These are phyloP conservation scores for Lobophora halterata DNA, from an alignment of 2,888 invertebrate genomes.

Conservation along the genomic window DNA sequence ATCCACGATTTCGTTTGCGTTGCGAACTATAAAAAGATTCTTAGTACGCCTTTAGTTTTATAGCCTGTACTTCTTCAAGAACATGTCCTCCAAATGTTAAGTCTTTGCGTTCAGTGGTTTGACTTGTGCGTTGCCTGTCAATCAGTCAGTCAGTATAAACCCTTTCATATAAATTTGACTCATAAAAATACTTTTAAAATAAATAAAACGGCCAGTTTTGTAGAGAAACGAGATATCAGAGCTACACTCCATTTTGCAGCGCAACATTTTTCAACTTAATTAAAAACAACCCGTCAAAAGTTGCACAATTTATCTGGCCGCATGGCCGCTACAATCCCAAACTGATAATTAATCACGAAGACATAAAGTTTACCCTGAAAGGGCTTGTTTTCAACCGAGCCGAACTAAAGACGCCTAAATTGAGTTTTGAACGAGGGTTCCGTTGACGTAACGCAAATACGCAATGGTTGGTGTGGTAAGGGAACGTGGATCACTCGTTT, in stretches of 20 bases:
- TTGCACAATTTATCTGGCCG: conserved; percentile 33
- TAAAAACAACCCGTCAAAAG: conserved; percentile 32
- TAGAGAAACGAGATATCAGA: background rate
- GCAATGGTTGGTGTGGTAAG: conserved; percentile 41
- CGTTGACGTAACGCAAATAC: conserved; percentile 40
- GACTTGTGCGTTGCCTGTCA: no score
- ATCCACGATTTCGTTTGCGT: no score
- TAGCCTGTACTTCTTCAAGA: no score
- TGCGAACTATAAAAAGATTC: background rate
- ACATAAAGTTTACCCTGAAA: conserved; percentile 51
- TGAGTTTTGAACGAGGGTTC: conserved; percentile 47
- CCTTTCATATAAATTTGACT: no score
- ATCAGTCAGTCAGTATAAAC: no score
- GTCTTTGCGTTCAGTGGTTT: no score
- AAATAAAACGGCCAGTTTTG: background rate
- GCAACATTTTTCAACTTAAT: conserved; percentile 32
- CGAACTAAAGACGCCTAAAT: conserved; percentile 54
- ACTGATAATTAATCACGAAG: conserved; percentile 52
- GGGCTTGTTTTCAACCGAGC: conserved; percentile 49
- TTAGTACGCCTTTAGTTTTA: no score
- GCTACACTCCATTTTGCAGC: conserved; percentile 7
- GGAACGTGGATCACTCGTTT: conserved; percentile 40
- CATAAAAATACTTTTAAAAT: background rate
- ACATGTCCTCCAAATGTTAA: no score
- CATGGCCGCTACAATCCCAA: conserved; percentile 34